Evolutionary conservation across 2,797 vertebrate genomes (phyloP).

Genomic region (Chloroceryle inda): DNA sequence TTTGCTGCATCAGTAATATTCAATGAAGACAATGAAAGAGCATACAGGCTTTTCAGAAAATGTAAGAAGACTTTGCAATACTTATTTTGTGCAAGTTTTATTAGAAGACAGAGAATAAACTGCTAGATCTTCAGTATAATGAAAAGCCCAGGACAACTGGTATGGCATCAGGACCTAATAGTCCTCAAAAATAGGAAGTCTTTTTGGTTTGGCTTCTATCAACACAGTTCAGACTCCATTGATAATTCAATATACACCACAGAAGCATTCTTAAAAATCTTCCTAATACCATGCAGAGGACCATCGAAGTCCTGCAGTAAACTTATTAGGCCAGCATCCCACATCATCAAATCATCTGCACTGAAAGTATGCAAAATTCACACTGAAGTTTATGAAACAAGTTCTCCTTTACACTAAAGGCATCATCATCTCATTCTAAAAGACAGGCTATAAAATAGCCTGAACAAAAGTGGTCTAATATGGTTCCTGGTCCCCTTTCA

Average conservation of each 20-base stretch:
- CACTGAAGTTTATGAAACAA: background rate
- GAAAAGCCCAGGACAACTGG: background rate
- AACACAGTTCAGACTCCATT: background rate
- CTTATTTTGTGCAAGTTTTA: background rate
- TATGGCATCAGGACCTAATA: background rate
- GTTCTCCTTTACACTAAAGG: background rate
- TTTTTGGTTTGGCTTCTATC: background rate
- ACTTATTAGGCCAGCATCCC: background rate
- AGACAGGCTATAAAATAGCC: background rate
- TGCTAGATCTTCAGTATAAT: background rate
- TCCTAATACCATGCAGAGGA: background rate
- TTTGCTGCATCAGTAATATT: slow-evolving; percentile 3
- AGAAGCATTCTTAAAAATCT: background rate
- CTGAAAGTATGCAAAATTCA: background rate
- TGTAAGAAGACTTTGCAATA: background rate
- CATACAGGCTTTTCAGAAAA: background rate
- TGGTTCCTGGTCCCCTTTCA: background rate
- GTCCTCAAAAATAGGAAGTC: background rate
- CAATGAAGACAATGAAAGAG: background rate
- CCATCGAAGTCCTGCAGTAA: background rate
- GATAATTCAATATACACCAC: background rate
- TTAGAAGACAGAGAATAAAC: background rate
- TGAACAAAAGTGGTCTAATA: background rate
- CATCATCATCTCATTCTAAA: background rate
- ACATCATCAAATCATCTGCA: background rate